Evolutionary conservation across 2,797 vertebrate genomes (phyloP).

Genomic region (Menidia menidia): DNA sequence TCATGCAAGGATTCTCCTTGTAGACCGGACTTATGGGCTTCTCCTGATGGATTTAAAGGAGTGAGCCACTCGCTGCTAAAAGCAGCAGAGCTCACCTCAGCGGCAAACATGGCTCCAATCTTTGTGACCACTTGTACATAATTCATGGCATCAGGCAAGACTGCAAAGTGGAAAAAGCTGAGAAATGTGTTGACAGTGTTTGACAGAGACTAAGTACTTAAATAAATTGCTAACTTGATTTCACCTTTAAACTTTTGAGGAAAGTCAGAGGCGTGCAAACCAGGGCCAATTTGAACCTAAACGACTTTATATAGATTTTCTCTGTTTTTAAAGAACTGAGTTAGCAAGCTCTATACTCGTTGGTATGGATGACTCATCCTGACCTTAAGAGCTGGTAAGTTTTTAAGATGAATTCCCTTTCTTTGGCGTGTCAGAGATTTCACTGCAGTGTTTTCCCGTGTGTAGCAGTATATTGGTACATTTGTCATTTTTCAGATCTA

Average conservation of each 20-base stretch:
- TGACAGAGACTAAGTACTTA: slow-evolving; percentile 20
- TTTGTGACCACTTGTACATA: slow-evolving; percentile 41
- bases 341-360: too few relatives aligned
- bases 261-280: background rate
- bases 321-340: too few relatives aligned
- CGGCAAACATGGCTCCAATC: slow-evolving; percentile 21
- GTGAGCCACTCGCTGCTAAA: slow-evolving; percentile 10
- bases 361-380: too few relatives aligned
- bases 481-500: too few relatives aligned
- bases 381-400: too few relatives aligned
- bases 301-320: too few relatives aligned
- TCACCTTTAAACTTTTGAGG: background rate
- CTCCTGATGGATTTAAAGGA: slow-evolving; percentile 19
- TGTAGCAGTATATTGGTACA: too few relatives aligned
- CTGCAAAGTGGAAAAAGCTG: slow-evolving; percentile 30
- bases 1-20: slow-evolving; percentile 29
- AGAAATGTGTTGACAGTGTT: slow-evolving; percentile 32
- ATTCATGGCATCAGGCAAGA: slow-evolving; percentile 39
- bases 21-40: slow-evolving; percentile 20
- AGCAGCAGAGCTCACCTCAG: slow-evolving; percentile 24
- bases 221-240: slow-evolving; percentile 13
- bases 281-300: too few relatives aligned
- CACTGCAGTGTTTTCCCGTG: too few relatives aligned
- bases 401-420: too few relatives aligned
- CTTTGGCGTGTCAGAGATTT: too few relatives aligned